Evolutionary conservation across 2,888 invertebrate species (phyloP), one percentile per base, ranked within the genome.

Genomic region (Chouioia cunea): DNA sequence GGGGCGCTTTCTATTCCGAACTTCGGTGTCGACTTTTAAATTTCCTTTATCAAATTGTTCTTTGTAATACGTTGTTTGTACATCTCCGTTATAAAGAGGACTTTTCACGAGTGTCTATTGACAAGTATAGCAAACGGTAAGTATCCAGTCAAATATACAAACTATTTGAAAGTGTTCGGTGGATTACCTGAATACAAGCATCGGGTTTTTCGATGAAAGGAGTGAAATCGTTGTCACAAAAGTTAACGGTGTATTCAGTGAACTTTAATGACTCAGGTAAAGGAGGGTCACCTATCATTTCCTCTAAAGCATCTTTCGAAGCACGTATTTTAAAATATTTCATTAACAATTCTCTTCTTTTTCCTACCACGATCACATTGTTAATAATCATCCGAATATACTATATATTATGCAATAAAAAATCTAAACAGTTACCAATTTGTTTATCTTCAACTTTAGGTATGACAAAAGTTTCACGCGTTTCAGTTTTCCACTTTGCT

Each of bases 31-130:
- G 44, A 57, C 53, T 67, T 71, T 76, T 43, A 76, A 46, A 44
- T 71, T 71, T 46, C 72, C 67, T 68, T 75, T 74, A 62, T 76
- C 71, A 63, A 75, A 68, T 69, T 75, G 75, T 69, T 75, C 74
- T 50, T 74, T 74, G 23, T 75, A 75, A 54, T 71, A 73, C n/a
- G n/a, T n/a, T 20, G 75, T 73, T 63, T 57, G 56, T 54, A 65
- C 47, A 48, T 66, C 46, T 52, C 73, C 75, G 47, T 65, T 58
- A 50, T 76, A 74, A 56, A 75, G 68, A 65, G 73, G 73, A 69
- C 73, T 70, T 68, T 70, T 74, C 44, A 53, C 47, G 20, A 71
- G 22, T 50, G 69, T 68, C 76, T 76, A 65, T 56, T 58, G 44
- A 68, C 54, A 54, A 70, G 59, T 58, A 73, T n/a, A n/a, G n/a